Evolutionary conservation across 1,140 invertebrate genomes (phyloP).

Genomic region (Bombus cullumanus): DNA sequence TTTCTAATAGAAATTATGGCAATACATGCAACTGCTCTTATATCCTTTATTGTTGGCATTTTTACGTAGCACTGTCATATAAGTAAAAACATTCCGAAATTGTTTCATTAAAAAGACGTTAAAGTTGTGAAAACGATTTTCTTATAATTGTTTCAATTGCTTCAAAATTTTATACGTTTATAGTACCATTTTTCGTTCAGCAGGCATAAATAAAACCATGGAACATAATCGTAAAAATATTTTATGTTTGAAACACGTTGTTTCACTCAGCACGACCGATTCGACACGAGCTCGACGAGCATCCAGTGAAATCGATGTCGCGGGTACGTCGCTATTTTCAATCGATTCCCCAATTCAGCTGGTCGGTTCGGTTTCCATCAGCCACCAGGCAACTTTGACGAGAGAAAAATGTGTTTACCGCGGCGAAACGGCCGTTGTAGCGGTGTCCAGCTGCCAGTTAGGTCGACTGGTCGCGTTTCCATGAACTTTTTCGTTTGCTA

Average conservation of each 20-base stretch:
- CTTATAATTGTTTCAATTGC: no score
- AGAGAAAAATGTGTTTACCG: conserved; percentile 49
- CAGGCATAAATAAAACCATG: not conserved
- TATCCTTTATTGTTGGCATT: not conserved
- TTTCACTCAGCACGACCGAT: not conserved
- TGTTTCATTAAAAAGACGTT: not conserved
- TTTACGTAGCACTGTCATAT: not conserved
- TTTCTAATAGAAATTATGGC: not conserved
- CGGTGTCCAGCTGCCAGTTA: not conserved
- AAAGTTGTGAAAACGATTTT: no score
- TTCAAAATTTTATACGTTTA: no score
- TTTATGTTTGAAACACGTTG: not conserved
- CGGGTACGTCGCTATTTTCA: conserved; percentile 41
- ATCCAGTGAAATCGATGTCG: conserved; percentile 29
- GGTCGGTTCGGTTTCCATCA: conserved; percentile 48
- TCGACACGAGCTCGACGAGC: not conserved
- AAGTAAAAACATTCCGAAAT: not conserved
- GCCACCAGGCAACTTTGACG: conserved; percentile 26
- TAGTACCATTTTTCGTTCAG: not conserved
- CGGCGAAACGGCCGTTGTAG: conserved; percentile 27
- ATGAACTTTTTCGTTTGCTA: conserved; percentile 19
- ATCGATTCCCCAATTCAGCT: conserved; percentile 41
- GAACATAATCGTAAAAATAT: not conserved
- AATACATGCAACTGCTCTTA: not conserved
- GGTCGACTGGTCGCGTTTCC: not conserved